Conservation (phyloP, 2,797 vertebrate species). For the Poecilia gillii region DNA sequence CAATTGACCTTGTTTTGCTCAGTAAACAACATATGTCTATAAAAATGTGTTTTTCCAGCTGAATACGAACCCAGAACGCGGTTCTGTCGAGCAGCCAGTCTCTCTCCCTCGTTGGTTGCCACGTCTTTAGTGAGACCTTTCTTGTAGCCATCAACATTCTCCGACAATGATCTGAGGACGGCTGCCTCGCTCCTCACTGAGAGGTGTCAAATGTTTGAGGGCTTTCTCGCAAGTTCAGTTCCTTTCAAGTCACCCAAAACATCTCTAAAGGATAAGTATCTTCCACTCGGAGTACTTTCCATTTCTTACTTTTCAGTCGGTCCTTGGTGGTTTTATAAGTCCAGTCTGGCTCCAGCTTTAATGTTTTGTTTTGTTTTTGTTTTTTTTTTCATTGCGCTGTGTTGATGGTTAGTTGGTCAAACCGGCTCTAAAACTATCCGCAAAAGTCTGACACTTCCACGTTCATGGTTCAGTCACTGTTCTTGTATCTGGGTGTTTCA, state of each 20-base stretch:
- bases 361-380: not conserved
- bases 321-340: not conserved
- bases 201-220: not conserved
- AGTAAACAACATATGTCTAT: not conserved
- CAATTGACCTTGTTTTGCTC: not conserved
- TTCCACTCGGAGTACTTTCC: not conserved
- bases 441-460: not conserved
- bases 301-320: not conserved
- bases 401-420: not conserved
- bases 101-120: not conserved
- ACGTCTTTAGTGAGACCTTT: not conserved
- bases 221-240: not conserved
- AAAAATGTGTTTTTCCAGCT: not conserved
- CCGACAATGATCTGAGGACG: not conserved
- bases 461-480: not conserved
- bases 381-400: not conserved
- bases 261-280: not conserved
- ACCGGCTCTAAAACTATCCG: not conserved
- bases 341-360: not conserved
- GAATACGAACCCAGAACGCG: not conserved
- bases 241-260: not conserved
- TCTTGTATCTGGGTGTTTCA: not conserved
- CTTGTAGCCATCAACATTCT: not conserved
- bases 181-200: not conserved
- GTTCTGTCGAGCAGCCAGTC: not conserved